A percentile compares a stretch with the other conserved stretches of the same genome.
Evolutionary conservation across 2,888 invertebrate genomes (phyloP).

Genomic region (Apodemia hepburni): DNA sequence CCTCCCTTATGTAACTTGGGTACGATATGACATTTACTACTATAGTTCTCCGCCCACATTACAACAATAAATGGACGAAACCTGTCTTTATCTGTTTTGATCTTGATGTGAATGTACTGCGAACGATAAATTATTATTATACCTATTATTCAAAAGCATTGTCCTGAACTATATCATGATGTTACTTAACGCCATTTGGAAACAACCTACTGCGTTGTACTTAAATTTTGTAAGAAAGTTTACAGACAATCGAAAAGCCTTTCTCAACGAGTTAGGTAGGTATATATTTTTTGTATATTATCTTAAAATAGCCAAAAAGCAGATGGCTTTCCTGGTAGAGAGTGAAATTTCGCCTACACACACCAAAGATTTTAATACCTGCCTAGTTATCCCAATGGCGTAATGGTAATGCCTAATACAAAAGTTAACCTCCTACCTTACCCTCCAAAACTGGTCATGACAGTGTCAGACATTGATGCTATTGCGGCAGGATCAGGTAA

Average conservation of each 20-base stretch:
- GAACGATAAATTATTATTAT: slow-evolving; percentile 18
- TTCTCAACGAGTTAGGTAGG: neutral
- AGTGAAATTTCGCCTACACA: too few species aligned
- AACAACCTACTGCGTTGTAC: neutral
- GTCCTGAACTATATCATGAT: slow-evolving; percentile 10
- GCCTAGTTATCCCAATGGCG: too few species aligned
- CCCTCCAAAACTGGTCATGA: too few species aligned
- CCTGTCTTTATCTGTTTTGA: slow-evolving; percentile 48
- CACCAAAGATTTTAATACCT: too few species aligned
- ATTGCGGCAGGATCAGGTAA: too few species aligned
- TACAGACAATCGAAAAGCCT: neutral
- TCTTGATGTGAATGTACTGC: slow-evolving; percentile 45
- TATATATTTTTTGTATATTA: too few species aligned
- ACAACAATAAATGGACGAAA: slow-evolving; percentile 39
- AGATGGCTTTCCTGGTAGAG: too few species aligned
- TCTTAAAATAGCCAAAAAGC: too few species aligned
- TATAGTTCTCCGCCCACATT: slow-evolving; percentile 47
- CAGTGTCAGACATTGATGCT: too few species aligned
- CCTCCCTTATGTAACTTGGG: slow-evolving; percentile 60
- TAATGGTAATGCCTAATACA: too few species aligned
- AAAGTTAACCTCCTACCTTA: too few species aligned
- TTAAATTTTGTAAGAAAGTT: neutral
- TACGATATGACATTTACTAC: slow-evolving; percentile 33
- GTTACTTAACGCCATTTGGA: slow-evolving; percentile 21
- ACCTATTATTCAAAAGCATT: slow-evolving; percentile 23